Conservation (phyloP, 2,888 invertebrate genomes). For the Cylindroiulus punctatus region DNA sequence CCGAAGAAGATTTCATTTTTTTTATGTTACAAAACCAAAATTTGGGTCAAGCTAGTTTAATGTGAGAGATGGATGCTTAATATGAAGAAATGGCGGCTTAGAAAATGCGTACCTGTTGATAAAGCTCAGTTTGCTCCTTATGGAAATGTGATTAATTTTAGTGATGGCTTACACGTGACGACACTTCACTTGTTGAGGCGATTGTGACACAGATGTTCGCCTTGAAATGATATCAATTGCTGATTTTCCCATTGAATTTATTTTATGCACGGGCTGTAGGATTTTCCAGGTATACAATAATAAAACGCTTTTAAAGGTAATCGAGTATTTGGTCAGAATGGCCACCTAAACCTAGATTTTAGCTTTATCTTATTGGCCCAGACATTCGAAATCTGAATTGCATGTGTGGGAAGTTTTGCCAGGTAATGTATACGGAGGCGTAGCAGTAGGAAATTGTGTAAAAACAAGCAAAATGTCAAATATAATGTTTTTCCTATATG, state of each 20-base stretch:
- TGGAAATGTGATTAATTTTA: neutral
- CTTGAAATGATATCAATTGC: neutral
- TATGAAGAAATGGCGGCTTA: neutral
- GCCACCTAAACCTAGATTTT: neutral
- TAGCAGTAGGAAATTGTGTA: neutral
- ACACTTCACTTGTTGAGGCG: neutral
- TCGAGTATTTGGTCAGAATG: neutral
- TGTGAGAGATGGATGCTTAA: slow-evolving; percentile 3
- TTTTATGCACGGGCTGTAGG: neutral
- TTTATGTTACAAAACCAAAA: neutral
- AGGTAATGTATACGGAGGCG: slow-evolving; percentile 9
- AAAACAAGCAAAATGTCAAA: neutral
- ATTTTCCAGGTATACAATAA: neutral
- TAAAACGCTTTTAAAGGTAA: neutral
- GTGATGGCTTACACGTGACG: neutral
- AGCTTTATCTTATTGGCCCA: neutral
- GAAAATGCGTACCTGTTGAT: neutral
- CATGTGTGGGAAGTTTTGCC: neutral
- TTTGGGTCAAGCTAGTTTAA: neutral
- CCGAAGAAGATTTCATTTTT: neutral
- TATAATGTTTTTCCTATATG: neutral
- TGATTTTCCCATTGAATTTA: neutral
- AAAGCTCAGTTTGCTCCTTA: neutral
- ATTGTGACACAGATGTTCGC: neutral
- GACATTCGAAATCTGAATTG: neutral